Evolutionary conservation across 2,888 invertebrate genomes (phyloP).

Genomic region (Digitonthophagus gazella): DNA sequence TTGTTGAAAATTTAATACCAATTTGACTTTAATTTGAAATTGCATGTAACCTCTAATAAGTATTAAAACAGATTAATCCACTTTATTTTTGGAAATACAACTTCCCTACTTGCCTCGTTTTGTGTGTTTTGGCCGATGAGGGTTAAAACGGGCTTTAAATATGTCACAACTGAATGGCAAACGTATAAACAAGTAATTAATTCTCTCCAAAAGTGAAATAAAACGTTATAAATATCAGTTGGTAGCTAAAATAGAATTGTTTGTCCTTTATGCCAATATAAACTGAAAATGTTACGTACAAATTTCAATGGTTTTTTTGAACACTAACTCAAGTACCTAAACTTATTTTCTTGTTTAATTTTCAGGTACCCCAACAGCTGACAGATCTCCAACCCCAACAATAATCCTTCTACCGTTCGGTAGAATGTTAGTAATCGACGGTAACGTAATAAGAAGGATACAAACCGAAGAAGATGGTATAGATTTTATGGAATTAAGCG

Average conservation of each 20-base stretch:
- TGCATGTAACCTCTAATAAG: too few relatives aligned
- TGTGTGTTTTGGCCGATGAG: too few relatives aligned
- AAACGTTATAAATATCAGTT: too few relatives aligned
- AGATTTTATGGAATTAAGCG: constrained; percentile 56
- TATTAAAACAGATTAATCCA: too few relatives aligned
- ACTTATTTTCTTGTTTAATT: constrained; percentile 18
- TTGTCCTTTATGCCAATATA: too few relatives aligned
- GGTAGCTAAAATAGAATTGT: too few relatives aligned
- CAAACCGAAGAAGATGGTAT: constrained; percentile 51
- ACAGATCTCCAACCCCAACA: constrained; percentile 53
- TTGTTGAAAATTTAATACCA: too few relatives aligned
- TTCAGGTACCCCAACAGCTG: constrained; percentile 37
- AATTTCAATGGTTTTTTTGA: neutral
- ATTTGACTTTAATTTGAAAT: too few relatives aligned
- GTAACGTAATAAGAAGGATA: constrained; percentile 55
- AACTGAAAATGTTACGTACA: constrained; percentile 4
- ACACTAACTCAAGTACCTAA: too few relatives aligned
- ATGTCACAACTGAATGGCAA: neutral
- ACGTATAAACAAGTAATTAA: neutral
- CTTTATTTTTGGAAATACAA: too few relatives aligned
- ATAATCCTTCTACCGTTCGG: constrained; percentile 58
- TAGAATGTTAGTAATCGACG: constrained; percentile 58
- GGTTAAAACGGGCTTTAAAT: too few relatives aligned
- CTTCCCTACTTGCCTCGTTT: neutral
- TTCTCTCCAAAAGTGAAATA: neutral